phyloP scores from a whole-genome alignment of 1,140 invertebrate species.

The Procambarus clarkii region DNA sequence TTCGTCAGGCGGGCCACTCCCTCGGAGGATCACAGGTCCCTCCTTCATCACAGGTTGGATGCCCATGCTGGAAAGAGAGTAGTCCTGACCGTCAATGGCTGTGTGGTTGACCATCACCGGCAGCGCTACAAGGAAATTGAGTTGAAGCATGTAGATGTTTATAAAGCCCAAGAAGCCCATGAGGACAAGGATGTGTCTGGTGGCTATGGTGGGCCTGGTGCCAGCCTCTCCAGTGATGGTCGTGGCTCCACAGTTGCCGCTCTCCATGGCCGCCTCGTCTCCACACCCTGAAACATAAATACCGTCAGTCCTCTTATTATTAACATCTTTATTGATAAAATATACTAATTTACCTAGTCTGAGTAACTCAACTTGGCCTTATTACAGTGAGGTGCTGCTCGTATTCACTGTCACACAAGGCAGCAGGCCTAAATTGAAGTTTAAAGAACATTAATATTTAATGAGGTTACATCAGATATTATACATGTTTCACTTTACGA shows the following conservation, averaged over 20 bases:
- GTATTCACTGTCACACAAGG: too few relatives aligned
- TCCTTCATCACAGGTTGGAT: constrained; percentile 51
- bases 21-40: background rate
- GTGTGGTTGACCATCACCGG: constrained; percentile 65
- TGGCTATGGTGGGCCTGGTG: constrained; percentile 1
- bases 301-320: background rate
- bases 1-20: constrained; percentile 24
- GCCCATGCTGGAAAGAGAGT: constrained; percentile 40
- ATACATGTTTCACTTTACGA: too few relatives aligned
- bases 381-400: too few relatives aligned
- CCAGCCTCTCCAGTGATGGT: background rate
- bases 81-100: constrained; percentile 50
- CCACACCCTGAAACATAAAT: constrained; percentile 24
- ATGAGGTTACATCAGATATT: too few relatives aligned
- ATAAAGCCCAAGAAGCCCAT: constrained; percentile 57
- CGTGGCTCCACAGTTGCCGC: constrained; percentile 4
- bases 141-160: constrained; percentile 62
- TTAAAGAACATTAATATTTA: too few relatives aligned
- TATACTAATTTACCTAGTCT: too few relatives aligned
- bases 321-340: too few relatives aligned
- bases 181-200: constrained; percentile 53
- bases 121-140: constrained; percentile 59
- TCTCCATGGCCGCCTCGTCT: constrained; percentile 43
- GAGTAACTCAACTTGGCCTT: too few relatives aligned
- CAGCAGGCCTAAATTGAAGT: too few relatives aligned